Base-by-base conservation (phyloP, 2,113 vertebrate genomes). In the Smithornis capensis region DNA sequence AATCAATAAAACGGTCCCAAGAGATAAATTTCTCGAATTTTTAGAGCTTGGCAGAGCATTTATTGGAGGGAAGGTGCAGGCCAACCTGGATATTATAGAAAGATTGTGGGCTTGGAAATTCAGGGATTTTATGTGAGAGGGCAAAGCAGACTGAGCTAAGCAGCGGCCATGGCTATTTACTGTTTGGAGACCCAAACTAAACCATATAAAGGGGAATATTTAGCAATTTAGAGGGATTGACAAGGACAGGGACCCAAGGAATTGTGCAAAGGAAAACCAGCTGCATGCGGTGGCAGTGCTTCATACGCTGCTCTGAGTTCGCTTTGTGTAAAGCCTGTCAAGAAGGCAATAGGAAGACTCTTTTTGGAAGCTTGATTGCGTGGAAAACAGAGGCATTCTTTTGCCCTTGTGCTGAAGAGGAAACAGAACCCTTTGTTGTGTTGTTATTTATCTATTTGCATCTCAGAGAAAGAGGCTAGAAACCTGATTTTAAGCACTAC, bases 211-310 rank as follows among this genome's bases (percentile, higher is more conserved):
- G 25, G 76, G 52, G 70, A 86, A n/a, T 68, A 55, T 67, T 70
- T 92, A 60, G 45, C 45, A 47, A 47, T 47, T 47, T 22, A 47
- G 71, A 67, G n/a, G 56, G 37, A 62, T 49, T 76, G 38, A 40
- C 75, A 59, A 69, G 75, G 47, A 18, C 64, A 70, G 47, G 37
- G 45, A 79, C 29, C 49, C 64, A 57, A 64, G 67, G 68, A 59
- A 37, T 9, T 5, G 13, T 71, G 44, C 70, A 53, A 3, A 77
- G n/a, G 83, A 68, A 81, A 42, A 42, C 67, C 76, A 73, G 33
- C 50, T 94, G 71, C 64, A 27, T 0, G 0, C 1, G 0, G n/a
- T 22, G 31, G 31, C 64, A 55, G 6, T 28, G 56, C 52, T 86
- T 87, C 64, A 16, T 37, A 23, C 0, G 0, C 74, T 65, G 42